Evolutionary conservation across 2,888 invertebrate genomes (phyloP), one percentile per base, ranked within the genome.

Genomic region (Theretra japonica): DNA sequence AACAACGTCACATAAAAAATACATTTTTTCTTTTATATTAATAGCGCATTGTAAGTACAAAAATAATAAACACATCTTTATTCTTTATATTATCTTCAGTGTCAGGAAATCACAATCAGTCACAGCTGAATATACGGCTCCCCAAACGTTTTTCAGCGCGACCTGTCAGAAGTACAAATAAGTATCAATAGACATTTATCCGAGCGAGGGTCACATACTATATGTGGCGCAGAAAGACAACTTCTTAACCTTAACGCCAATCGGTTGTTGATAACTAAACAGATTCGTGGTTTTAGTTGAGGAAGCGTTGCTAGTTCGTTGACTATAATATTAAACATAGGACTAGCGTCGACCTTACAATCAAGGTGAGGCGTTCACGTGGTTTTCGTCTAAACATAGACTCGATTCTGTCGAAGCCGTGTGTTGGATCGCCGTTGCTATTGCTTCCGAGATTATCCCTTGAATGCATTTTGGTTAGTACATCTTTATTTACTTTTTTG

Each of bases 291-390:
- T 23, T 1, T 6, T 48, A 7, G 48, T 48, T 2, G 48, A 65
- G 65, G 65, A 65, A 65, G 48, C 23, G 5, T 65, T 53, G 53
- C n/a, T 60, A 8, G n/a, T 33, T 60, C 8, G 60, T 17, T 25
- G 23, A 23, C 48, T 65, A 48, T 48, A 48, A 41, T 65, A 23
- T 65, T 41, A 21, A 65, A 65, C 21, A 41, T 48, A 65, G 8
- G 60, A 33, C 65, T 11, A 73, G 75, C 76, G 30, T 21, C 68
- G 79, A 69, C 79, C 79, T 79, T 69, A 58, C 48, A 69, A 74
- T 68, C 77, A 79, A 77, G 79, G 79, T 76, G 70, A 57, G 19
- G 25, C 62, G 73, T 59, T 33, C 17, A n/a, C 33, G 33, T 48
- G 33, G 57, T 21, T 19, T 23, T 65, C 65, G 41, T n/a, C 65